Percentiles rank a stretch among this genome's conserved stretches.
Conservation (phyloP, 2,888 invertebrate genomes). For the Cactoblastis cactorum region DNA sequence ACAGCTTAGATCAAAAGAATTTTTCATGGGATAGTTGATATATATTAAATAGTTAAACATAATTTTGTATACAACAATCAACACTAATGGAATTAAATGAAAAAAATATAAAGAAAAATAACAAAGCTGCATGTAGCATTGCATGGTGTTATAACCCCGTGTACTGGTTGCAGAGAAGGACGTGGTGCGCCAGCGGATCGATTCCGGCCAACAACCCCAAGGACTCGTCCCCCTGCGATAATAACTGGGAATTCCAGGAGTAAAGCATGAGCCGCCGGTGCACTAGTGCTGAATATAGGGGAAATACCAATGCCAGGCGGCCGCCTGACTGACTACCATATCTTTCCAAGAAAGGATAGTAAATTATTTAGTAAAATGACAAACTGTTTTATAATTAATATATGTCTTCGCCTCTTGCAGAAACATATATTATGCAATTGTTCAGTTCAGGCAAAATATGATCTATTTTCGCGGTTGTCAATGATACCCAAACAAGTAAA, state of each 20-base stretch:
- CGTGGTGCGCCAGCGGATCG: conserved; percentile 62
- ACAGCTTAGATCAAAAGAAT: neutral
- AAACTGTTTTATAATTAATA: too few species aligned
- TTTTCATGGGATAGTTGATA: neutral
- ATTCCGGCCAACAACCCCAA: conserved; percentile 73
- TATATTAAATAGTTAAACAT: too few species aligned
- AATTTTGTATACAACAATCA: too few species aligned
- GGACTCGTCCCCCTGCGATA: conserved; percentile 60
- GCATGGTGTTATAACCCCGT: conserved; percentile 60
- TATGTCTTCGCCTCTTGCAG: too few species aligned
- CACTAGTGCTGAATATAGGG: conserved; percentile 40
- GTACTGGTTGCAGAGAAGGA: conserved; percentile 54
- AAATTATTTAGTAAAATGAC: neutral
- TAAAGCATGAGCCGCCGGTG: conserved; percentile 41
- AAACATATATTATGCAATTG: too few species aligned
- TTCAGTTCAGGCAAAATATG: too few species aligned
- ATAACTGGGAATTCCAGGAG: conserved; percentile 74
- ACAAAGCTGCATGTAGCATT: conserved; percentile 44
- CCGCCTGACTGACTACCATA: conserved; percentile 34
- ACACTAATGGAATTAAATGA: too few species aligned
- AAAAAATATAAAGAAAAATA: neutral
- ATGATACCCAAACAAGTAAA: too few species aligned
- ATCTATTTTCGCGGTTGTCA: too few species aligned
- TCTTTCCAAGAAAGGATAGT: neutral
- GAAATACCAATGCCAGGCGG: conserved; percentile 62